Evolutionary conservation across 2,888 invertebrate genomes (phyloP).

Genomic region (Lithophane leautieri): DNA sequence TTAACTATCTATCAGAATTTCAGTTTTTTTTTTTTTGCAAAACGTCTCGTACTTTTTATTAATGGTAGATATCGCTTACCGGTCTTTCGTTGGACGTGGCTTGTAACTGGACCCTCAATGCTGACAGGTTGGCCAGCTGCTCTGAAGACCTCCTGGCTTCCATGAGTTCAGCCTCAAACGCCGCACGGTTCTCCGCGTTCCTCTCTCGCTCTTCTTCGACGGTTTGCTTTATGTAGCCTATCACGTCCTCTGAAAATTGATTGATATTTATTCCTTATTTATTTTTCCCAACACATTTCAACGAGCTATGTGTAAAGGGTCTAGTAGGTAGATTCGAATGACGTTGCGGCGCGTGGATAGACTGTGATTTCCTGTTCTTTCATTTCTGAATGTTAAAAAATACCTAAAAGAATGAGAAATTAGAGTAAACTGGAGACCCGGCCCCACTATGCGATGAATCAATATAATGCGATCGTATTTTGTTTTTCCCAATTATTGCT

Average conservation of each 20-base stretch:
- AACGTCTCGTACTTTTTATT: neutral
- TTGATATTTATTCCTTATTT: neutral
- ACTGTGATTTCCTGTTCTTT: neutral
- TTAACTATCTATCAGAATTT: too few relatives aligned
- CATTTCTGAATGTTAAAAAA: neutral
- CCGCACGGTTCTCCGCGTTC: conserved; percentile 81
- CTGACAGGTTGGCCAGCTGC: conserved; percentile 80
- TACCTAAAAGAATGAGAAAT: neutral
- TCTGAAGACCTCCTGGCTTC: conserved; percentile 82
- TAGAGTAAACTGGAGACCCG: too few relatives aligned
- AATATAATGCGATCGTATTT: neutral
- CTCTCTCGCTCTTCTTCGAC: conserved; percentile 85
- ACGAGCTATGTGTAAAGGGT: neutral
- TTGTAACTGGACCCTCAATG: conserved; percentile 80
- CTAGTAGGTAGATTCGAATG: neutral
- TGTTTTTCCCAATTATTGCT: neutral
- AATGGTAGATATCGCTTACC: neutral
- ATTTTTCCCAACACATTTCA: neutral
- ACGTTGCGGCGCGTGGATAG: too few relatives aligned
- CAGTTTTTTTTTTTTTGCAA: neutral
- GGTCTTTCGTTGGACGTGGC: conserved; percentile 75
- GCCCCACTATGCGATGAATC: too few relatives aligned
- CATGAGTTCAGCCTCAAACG: conserved; percentile 79
- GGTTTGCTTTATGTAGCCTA: conserved; percentile 82
- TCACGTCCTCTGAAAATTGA: conserved; percentile 80